Base-by-base conservation (phyloP, 2,888 invertebrate species). In the Nomada goodeniana region DNA sequence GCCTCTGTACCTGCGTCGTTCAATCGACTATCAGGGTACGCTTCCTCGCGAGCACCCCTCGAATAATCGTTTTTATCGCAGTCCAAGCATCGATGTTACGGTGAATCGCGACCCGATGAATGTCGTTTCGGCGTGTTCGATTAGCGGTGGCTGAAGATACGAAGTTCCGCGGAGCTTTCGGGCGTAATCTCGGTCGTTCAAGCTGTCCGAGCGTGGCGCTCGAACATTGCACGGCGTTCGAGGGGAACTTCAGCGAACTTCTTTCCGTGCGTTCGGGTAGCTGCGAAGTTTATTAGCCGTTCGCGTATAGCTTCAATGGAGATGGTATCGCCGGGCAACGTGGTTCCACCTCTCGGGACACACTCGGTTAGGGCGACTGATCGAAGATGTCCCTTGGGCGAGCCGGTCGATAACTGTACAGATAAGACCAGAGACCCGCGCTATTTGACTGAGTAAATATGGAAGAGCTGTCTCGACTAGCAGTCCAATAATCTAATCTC, bases 1-100 rank as follows among this genome's bases (percentile, higher is more conserved):
- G 15, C 15, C 4, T 47, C 15, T 47, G 10, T 47, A 47, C 47
- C 2, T 63, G 52, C 71, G 74, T 84, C 86, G 74, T 77, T 77
- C 76, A 81, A 74, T 78, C 53, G 50, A 59, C n/a, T 2, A 69
- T 18, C 52, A 2, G 47, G 26, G 13, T 18, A 18, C 29, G 18
- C 29, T 47, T 20, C 64, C 20, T 13, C 20, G 23, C 11, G 7
- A 7, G 20, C 26, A 53, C 18, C 29, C 20, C 18, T 47, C 10
- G 52, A 50, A 55, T 63, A 42, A 20, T 26, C 63, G 36, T 29
- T 10, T 44, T 9, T 20, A 76, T 76, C 47, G 63, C 63, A 36
- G 18, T 13, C 26, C 11, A 20, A 15, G 36, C 63, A 71, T 72
- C 47, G 63, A 50, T 44, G 26, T 47, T 47, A 50, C 23, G 57